Conservation (phyloP, 2,888 invertebrate species). For the Drosophila rubida region DNA sequence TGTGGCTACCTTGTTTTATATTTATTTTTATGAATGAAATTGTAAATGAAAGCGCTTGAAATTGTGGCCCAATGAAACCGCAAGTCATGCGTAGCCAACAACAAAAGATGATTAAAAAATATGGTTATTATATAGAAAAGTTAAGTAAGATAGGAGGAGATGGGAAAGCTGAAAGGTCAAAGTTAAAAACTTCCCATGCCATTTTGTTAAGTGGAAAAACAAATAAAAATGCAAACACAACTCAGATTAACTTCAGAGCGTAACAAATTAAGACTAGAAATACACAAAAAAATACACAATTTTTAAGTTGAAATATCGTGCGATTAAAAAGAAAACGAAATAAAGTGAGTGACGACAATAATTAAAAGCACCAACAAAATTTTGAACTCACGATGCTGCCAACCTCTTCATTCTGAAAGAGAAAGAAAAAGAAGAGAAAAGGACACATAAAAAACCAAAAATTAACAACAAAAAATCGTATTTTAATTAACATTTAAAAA, state of each 20-base stretch:
- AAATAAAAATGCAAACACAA: slow-evolving; percentile 17
- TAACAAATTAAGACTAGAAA: slow-evolving; percentile 25
- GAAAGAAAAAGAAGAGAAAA: slow-evolving; percentile 76
- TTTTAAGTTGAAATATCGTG: slow-evolving; percentile 42
- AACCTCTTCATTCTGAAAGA: slow-evolving; percentile 85
- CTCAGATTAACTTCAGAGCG: slow-evolving; percentile 24
- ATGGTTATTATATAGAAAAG: neutral
- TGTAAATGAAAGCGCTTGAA: slow-evolving; percentile 47
- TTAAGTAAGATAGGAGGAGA: slow-evolving; percentile 17
- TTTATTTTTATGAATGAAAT: slow-evolving; percentile 47
- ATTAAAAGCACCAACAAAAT: slow-evolving; percentile 47
- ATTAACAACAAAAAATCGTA: slow-evolving; percentile 38
- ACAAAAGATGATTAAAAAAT: slow-evolving; percentile 8
- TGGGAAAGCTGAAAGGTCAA: slow-evolving; percentile 54
- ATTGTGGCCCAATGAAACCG: slow-evolving; percentile 33
- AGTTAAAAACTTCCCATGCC: slow-evolving; percentile 43
- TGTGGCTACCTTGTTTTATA: slow-evolving; percentile 39
- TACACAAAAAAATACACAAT: slow-evolving; percentile 24
- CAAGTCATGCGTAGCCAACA: slow-evolving; percentile 39
- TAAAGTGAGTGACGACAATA: slow-evolving; percentile 36
- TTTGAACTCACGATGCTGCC: slow-evolving; percentile 84
- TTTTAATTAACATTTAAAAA: slow-evolving; percentile 23
- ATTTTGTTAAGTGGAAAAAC: slow-evolving; percentile 38
- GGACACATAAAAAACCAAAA: slow-evolving; percentile 71
- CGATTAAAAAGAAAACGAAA: slow-evolving; percentile 28